Percentiles rank a stretch among this genome's conserved stretches.
These are phyloP conservation scores for Crotalus horridus DNA, from an alignment of 2,113 vertebrate genomes.

Conservation along the genomic window DNA sequence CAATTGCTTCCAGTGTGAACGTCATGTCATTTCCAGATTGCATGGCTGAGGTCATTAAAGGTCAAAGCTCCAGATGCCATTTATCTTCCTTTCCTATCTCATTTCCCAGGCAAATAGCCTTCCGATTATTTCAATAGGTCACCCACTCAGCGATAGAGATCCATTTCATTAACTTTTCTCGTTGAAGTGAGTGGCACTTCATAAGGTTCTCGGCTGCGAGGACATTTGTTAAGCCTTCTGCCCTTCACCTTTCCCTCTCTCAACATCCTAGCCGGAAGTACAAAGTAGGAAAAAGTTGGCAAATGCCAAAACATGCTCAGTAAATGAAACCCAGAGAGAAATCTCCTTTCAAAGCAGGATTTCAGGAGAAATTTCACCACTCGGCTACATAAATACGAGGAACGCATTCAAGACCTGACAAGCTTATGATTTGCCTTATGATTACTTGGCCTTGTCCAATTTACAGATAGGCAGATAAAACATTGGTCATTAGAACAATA, in stretches of 20 bases:
- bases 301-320: background rate
- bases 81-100: constrained; percentile 48
- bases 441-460: background rate
- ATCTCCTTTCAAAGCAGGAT: background rate
- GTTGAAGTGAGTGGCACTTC: background rate
- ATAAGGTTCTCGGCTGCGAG: background rate
- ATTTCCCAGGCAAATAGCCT: constrained; percentile 43
- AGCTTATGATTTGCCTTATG: background rate
- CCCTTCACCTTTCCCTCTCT: background rate
- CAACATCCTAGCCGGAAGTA: background rate
- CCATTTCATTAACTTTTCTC: constrained; percentile 44
- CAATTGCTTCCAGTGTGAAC: constrained; percentile 6
- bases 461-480: background rate
- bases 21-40: constrained; percentile 49
- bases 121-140: constrained; percentile 53
- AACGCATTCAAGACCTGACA: background rate
- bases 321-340: background rate
- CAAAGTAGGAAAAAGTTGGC: rapidly evolving
- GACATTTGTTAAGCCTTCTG: background rate
- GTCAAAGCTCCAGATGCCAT: constrained; percentile 42
- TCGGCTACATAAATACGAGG: background rate
- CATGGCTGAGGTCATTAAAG: constrained; percentile 52
- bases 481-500: background rate
- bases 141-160: constrained; percentile 24
- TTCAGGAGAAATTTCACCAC: background rate